These are phyloP conservation scores for Dendrolimus kikuchii DNA, from an alignment of 1,140 invertebrate genomes.

Conservation along the genomic window DNA sequence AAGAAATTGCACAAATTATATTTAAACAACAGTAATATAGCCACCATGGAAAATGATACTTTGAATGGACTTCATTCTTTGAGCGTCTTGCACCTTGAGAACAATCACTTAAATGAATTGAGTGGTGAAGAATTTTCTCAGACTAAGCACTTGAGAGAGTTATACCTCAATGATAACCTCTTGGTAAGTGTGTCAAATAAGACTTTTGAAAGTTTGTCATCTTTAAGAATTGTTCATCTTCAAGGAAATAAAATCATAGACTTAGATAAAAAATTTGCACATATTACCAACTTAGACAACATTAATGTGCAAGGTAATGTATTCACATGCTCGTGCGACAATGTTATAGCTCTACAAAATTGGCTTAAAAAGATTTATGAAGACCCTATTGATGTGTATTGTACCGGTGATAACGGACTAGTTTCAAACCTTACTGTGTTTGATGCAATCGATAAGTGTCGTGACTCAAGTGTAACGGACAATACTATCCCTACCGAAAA, in stretches of 20 bases:
- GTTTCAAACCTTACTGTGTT: conserved; percentile 77
- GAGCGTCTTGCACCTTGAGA: conserved; percentile 84
- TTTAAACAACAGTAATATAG: conserved; percentile 87
- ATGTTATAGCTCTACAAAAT: conserved; percentile 74
- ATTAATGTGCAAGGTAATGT: conserved; percentile 78
- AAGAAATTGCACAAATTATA: conserved; percentile 88
- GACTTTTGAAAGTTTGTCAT: conserved; percentile 81
- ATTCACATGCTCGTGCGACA: conserved; percentile 81
- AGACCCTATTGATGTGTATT: conserved; percentile 78
- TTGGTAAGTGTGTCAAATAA: conserved; percentile 81
- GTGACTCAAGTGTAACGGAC: conserved; percentile 80
- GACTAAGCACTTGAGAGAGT: conserved; percentile 82
- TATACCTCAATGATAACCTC: conserved; percentile 88
- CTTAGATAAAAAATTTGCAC: conserved; percentile 79
- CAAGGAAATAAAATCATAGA: conserved; percentile 84
- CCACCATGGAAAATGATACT: conserved; percentile 83
- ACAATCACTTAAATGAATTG: conserved; percentile 82
- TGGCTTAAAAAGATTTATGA: conserved; percentile 80
- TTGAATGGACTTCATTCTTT: conserved; percentile 86
- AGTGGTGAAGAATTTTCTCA: conserved; percentile 84
- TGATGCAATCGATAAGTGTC: conserved; percentile 77
- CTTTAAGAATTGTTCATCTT: conserved; percentile 82
- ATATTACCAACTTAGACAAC: conserved; percentile 78
- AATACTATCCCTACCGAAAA: conserved; percentile 80
- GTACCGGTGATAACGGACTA: conserved; percentile 75